Percentiles rank a stretch among this genome's conserved stretches.
Evolutionary conservation across 2,113 vertebrate genomes (phyloP).

Genomic region (Tupaia tana): DNA sequence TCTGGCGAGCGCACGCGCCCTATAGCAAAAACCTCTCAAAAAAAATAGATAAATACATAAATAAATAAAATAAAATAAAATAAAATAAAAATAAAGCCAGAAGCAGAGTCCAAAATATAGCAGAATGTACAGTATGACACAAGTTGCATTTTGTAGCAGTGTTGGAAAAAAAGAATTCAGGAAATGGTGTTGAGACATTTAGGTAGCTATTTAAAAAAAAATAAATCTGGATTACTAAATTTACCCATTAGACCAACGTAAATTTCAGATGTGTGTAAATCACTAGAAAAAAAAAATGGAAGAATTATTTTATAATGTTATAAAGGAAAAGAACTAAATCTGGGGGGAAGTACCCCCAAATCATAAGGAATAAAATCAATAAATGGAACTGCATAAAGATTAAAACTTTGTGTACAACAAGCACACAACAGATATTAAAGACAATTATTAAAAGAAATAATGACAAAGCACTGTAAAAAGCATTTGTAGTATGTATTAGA

Average conservation of each 20-base stretch:
- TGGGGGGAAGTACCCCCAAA: not conserved
- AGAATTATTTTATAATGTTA: constrained; percentile 24
- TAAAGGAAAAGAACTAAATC: not conserved
- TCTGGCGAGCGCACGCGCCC: too few relatives aligned
- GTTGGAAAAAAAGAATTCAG: not conserved
- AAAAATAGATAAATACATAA: too few relatives aligned
- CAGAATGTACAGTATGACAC: not conserved
- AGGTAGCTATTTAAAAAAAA: not conserved
- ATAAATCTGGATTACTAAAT: constrained; percentile 10
- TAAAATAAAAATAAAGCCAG: not conserved
- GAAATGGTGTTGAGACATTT: constrained; percentile 13
- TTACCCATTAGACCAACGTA: constrained; percentile 31
- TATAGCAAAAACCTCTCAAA: too few relatives aligned
- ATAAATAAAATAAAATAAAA: too few relatives aligned
- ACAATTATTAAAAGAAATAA: not conserved
- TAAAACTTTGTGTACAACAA: not conserved
- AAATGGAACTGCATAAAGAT: not conserved
- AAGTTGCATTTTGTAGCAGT: not conserved
- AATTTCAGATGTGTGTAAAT: not conserved
- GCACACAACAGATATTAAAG: not conserved
- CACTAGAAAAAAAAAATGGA: not conserved
- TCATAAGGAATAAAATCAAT: constrained; percentile 40
- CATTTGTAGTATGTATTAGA: not conserved
- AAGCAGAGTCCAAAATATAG: constrained; percentile 31
- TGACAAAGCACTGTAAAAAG: not conserved